A percentile compares a stretch with the other conserved stretches of the same genome.
phyloP scores from a whole-genome alignment of 2,888 invertebrate species.

The Erebia palarica region DNA sequence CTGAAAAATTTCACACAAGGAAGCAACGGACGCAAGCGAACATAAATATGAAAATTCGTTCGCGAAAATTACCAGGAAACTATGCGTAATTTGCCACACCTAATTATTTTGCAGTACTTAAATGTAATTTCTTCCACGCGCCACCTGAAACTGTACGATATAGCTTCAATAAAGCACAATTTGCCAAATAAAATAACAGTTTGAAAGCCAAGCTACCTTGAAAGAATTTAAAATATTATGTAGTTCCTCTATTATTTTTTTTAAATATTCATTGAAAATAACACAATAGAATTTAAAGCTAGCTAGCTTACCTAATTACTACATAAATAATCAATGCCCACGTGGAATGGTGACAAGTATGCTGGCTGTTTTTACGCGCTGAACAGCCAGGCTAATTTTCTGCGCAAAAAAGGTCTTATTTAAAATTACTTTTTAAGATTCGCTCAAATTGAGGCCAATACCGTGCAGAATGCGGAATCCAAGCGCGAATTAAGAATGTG shows the following conservation, averaged over 20 bases:
- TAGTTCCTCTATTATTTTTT: not conserved
- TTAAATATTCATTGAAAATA: too few species aligned
- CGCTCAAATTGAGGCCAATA: too few species aligned
- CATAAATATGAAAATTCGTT: slow-evolving; percentile 18
- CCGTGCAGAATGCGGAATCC: too few species aligned
- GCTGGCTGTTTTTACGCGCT: too few species aligned
- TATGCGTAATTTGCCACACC: slow-evolving; percentile 22
- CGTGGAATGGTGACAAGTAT: too few species aligned
- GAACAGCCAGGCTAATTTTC: too few species aligned
- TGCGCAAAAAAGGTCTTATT: too few species aligned
- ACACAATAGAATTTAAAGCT: too few species aligned
- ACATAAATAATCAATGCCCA: too few species aligned
- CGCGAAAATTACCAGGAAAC: slow-evolving; percentile 18
- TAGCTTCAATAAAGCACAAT: slow-evolving; percentile 15
- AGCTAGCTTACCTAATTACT: too few species aligned
- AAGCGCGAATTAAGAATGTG: too few species aligned
- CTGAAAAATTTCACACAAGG: slow-evolving; percentile 9
- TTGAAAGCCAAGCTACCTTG: not conserved
- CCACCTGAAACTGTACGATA: slow-evolving; percentile 7
- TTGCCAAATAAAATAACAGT: not conserved
- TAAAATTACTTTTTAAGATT: not conserved
- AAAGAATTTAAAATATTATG: not conserved
- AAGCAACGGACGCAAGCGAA: not conserved
- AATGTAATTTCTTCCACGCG: slow-evolving; percentile 3
- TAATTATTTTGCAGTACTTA: slow-evolving; percentile 14